Conservation (phyloP, 2,888 invertebrate species). For the Catocala sponsa region DNA sequence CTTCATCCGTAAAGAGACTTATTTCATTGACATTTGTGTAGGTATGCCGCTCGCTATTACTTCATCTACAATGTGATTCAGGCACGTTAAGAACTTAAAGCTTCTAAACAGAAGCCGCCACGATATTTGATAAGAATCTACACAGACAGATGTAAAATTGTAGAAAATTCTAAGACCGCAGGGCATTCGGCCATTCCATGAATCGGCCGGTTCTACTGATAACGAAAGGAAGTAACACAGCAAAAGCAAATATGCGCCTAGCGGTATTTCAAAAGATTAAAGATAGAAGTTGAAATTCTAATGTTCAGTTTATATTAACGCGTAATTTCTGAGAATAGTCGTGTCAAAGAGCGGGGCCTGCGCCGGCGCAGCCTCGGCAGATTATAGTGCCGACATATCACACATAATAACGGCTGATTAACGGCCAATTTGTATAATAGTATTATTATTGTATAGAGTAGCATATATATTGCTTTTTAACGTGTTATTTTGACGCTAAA, state of each 20-base stretch:
- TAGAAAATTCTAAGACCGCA: constrained; percentile 4
- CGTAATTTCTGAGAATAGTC: constrained; percentile 43
- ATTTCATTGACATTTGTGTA: constrained; percentile 18
- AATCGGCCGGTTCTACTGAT: constrained; percentile 13
- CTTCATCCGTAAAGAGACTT: neutral
- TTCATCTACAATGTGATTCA: constrained; percentile 21
- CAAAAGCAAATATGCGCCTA: constrained; percentile 14
- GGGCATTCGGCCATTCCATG: constrained; percentile 9
- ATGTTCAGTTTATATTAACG: constrained; percentile 23
- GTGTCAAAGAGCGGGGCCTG: constrained; percentile 59
- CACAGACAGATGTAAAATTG: constrained; percentile 10
- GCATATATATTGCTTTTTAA: constrained; percentile 30
- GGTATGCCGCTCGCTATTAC: neutral
- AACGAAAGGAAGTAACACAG: constrained; percentile 20
- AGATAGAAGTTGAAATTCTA: constrained; percentile 30
- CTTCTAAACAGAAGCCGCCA: constrained; percentile 21
- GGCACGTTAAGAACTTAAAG: constrained; percentile 14
- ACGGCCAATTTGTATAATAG: constrained; percentile 52
- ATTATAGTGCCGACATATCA: constrained; percentile 48
- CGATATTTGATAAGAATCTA: constrained; percentile 22
- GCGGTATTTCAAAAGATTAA: constrained; percentile 28
- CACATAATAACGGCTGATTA: constrained; percentile 55
- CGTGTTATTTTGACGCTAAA: constrained; percentile 1
- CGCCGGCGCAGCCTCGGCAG: constrained; percentile 44
- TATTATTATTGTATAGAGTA: constrained; percentile 40